phyloP scores from a whole-genome alignment of 2,797 vertebrate species.

The Podarcis siculus region DNA sequence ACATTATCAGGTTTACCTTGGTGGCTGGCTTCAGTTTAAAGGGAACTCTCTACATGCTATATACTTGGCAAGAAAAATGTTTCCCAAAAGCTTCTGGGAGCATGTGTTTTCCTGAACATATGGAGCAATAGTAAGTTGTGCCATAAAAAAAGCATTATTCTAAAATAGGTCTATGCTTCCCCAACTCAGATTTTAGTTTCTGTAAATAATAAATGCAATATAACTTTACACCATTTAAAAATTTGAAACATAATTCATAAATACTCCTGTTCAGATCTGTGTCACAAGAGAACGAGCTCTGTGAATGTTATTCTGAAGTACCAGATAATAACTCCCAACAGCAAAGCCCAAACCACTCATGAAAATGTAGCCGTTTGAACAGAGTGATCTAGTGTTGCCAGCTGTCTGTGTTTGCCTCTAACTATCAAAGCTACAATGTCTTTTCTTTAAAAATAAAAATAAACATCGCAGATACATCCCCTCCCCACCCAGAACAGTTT shows the following conservation, averaged over 20 bases:
- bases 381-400: slow-evolving; percentile 75
- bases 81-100: slow-evolving; percentile 59
- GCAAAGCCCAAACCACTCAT: slow-evolving; percentile 74
- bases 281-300: slow-evolving; percentile 68
- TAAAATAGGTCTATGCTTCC: slow-evolving; percentile 60
- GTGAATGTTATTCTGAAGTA: slow-evolving; percentile 74
- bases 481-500: not conserved
- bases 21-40: slow-evolving; percentile 42
- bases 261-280: slow-evolving; percentile 73
- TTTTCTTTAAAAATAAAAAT: not conserved
- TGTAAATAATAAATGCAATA: slow-evolving; percentile 69
- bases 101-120: slow-evolving; percentile 63
- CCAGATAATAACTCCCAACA: slow-evolving; percentile 70
- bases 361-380: slow-evolving; percentile 73
- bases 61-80: slow-evolving; percentile 47
- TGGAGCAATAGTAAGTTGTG: slow-evolving; percentile 58
- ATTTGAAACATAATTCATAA: slow-evolving; percentile 72
- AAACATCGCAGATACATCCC: not conserved
- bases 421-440: slow-evolving; percentile 19
- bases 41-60: slow-evolving; percentile 42
- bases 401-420: slow-evolving; percentile 72
- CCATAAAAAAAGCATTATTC: slow-evolving; percentile 67
- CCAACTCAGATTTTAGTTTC: slow-evolving; percentile 61
- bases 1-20: slow-evolving; percentile 60
- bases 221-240: slow-evolving; percentile 71